Base-by-base conservation (phyloP, 2,113 vertebrate genomes). In the Axis porcinus region DNA sequence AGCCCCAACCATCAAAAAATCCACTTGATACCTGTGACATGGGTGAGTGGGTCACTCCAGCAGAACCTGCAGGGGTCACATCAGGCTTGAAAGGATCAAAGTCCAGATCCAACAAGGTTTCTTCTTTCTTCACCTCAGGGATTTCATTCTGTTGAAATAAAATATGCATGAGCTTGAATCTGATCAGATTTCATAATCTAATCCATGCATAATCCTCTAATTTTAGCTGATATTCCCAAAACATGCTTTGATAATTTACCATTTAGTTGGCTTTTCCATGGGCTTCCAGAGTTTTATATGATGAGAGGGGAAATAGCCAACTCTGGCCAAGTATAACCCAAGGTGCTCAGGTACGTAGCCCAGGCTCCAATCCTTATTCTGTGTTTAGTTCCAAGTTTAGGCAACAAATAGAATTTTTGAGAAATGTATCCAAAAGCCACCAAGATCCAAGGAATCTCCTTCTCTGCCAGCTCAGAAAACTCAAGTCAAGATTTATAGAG, bases 41-140 rank as follows among this genome's bases (percentile, higher is more conserved):
- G 64, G 99, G 99, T 25, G 99, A 99, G 84, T 99, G 99, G 64
- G 97, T 95, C 84, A 95, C 89, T 45, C 99, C 98, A 43, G 97
- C 98, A 89, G 98, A 98, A 87, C 98, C 98, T 17, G 97, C 94
- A 70, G 98, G 86, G 83, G 98, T 98, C 76, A 78, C 97, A 91
- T 99, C 99, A 28, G 99, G 99, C 89, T 99, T 99, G 98, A 99
- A 99, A 89, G 99, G 99, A 97, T 99, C 99, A 0, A 99, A 99
- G 98, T 99, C 99, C 97, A 99, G 86, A 98, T 99, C 99, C 84
- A 99, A 98, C 62, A 99, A 99, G 85, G 99, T 99, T 95, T 99
- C 99, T 83, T 99, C 99, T 95, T 99, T 99, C 97, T 99, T 99
- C 64, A 97, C 87, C 89, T 98, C 99, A 43, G 98, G 82, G 85